These are phyloP conservation scores for Drosophila nannoptera DNA, from an alignment of 1,140 invertebrate species.

Conservation along the genomic window DNA sequence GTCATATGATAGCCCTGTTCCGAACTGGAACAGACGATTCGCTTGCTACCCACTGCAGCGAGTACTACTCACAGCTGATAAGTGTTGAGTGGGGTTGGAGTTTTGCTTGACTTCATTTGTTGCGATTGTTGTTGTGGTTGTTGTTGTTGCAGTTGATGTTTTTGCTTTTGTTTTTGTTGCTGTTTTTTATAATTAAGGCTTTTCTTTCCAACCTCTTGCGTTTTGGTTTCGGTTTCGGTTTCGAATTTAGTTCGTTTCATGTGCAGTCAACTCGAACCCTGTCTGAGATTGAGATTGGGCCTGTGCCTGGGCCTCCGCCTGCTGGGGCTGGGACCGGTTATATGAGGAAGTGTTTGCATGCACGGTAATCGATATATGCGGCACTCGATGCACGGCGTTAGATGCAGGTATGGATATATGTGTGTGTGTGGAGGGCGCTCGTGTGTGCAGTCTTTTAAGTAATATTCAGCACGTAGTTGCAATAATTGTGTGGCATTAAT, in stretches of 20 bases:
- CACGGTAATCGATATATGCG: conserved; percentile 34
- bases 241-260: conserved; percentile 26
- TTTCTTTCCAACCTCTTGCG: conserved; percentile 54
- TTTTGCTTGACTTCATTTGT: conserved; percentile 62
- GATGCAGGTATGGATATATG: background rate
- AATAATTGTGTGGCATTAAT: conserved; percentile 69
- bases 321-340: background rate
- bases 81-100: conserved; percentile 59
- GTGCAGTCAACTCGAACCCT: conserved; percentile 34
- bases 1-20: conserved; percentile 63
- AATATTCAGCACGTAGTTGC: conserved; percentile 49
- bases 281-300: conserved; percentile 22
- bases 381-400: background rate
- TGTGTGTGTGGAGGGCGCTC: background rate
- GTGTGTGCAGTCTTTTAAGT: conserved; percentile 26
- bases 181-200: conserved; percentile 61
- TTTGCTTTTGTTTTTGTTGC: conserved; percentile 13
- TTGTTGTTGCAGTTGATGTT: conserved; percentile 17
- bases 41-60: conserved; percentile 27
- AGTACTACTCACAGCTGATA: conserved; percentile 29
- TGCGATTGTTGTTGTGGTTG: conserved; percentile 37
- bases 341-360: conserved; percentile 39
- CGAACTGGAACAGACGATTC: conserved; percentile 50
- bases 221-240: conserved; percentile 35
- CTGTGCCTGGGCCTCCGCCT: conserved; percentile 1